Conservation (phyloP, 2,113 vertebrate species). For the Orcinus orca region DNA sequence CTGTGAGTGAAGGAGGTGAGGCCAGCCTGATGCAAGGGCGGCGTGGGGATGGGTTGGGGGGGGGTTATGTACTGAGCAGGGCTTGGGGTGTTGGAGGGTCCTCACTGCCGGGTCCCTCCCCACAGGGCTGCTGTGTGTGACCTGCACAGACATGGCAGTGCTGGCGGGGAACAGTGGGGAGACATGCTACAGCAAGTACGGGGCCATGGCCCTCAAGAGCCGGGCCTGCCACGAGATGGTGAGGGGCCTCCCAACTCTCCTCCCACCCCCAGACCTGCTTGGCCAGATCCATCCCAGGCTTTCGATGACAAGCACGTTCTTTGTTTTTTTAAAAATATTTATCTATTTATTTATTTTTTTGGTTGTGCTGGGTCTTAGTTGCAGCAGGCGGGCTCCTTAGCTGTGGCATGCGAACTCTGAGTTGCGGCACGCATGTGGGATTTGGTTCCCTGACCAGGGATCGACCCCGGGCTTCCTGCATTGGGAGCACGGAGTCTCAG, state of each 20-base stretch:
- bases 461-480: not conserved
- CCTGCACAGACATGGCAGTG: conserved; percentile 93
- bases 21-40: accelerated
- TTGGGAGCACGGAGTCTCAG: not conserved
- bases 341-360: not conserved
- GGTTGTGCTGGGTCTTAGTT: not conserved
- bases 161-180: conserved; percentile 93
- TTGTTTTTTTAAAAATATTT: not conserved
- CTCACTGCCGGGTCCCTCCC: not conserved
- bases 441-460: not conserved
- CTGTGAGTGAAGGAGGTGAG: conserved; percentile 92
- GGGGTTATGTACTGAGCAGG: accelerated
- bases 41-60: too few species aligned
- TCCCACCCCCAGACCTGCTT: not conserved
- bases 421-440: not conserved
- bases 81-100: too few species aligned
- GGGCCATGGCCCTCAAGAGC: conserved; percentile 92
- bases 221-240: conserved; percentile 97
- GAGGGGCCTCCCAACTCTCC: conserved; percentile 54
- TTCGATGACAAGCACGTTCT: not conserved
- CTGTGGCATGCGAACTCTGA: not conserved
- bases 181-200: conserved; percentile 96
- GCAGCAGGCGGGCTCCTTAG: too few species aligned
- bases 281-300: not conserved
- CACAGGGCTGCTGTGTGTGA: conserved; percentile 92